Evolutionary conservation across 2,888 invertebrate genomes (phyloP), one percentile per base, ranked within the genome.

Genomic region (Drosophila longiperda): DNA sequence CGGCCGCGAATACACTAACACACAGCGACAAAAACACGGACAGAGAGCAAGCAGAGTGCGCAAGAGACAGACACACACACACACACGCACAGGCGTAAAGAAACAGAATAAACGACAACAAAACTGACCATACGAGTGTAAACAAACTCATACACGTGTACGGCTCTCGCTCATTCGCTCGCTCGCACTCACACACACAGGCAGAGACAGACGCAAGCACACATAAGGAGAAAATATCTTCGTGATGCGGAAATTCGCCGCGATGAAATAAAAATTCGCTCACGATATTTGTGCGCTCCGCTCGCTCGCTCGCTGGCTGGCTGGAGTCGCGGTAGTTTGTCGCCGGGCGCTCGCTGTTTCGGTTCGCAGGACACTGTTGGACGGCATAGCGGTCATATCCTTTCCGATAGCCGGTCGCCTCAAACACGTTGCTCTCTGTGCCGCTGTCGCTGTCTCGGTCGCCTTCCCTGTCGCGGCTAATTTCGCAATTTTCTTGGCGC

Each of bases 201-300:
- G 8, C 60, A 59, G 50, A 59, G 36, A 36, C 52, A 50, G 60
- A 55, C 38, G 54, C 48, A 64, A 40, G 57, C 52, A 59, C 53
- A 65, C 64, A 71, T 42, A 63, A 78, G 72, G 75, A 83, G 82
- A 83, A 82, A 78, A 81, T 40, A 66, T 38, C 23, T 34, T 79
- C 76, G 75, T 83, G 78, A 82, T 87, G 80, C 84, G 78, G 84
- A 87, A 78, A 90, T 90, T 92, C 89, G 90, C 90, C 89, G 90
- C 80, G 85, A 83, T 84, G 85, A 90, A 90, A 90, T 91, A 83
- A 90, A 88, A 87, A 90, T 90, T 92, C 91, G 90, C 87, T 89
- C 87, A 90, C 85, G 83, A 68, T 83, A 73, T 81, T 70, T 79
- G 86, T 45, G 45, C 45, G 45, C 45, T 45, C 45, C 76, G 80